These are phyloP conservation scores for Acridotheres tristis DNA, from an alignment of 2,797 vertebrate species.

Conservation along the genomic window DNA sequence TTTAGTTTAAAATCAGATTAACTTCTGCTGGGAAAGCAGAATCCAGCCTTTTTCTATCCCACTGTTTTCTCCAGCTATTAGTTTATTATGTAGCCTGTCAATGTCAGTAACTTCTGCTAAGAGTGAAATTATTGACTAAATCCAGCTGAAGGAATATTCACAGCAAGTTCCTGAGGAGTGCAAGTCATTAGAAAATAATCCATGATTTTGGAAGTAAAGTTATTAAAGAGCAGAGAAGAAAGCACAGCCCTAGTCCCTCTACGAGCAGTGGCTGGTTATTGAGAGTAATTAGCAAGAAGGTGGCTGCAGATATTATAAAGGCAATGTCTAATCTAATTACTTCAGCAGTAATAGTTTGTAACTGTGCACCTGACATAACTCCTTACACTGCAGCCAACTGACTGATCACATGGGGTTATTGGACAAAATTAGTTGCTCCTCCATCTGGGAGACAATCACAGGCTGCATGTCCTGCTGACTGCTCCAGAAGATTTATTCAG, in stretches of 20 bases:
- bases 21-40: neutral
- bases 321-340: slow-evolving; percentile 42
- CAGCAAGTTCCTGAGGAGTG: neutral
- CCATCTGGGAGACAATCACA: slow-evolving; percentile 15
- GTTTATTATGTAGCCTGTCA: neutral
- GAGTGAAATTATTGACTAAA: neutral
- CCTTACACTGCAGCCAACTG: slow-evolving; percentile 26
- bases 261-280: neutral
- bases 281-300: neutral
- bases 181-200: neutral
- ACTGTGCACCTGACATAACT: slow-evolving; percentile 33
- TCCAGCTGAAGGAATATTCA: neutral
- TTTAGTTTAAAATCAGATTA: neutral
- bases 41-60: neutral
- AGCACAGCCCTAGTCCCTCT: neutral
- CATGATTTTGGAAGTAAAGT: neutral
- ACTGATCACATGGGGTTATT: slow-evolving; percentile 7
- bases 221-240: neutral
- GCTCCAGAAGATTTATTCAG: neutral
- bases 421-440: slow-evolving; percentile 44
- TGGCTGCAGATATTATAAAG: slow-evolving; percentile 1
- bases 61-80: neutral
- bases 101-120: neutral
- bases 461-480: neutral
- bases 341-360: slow-evolving; percentile 28